Evolutionary conservation across 2,113 vertebrate genomes (phyloP), one percentile per base, ranked within the genome.

Genomic region (Glaucomys volans): DNA sequence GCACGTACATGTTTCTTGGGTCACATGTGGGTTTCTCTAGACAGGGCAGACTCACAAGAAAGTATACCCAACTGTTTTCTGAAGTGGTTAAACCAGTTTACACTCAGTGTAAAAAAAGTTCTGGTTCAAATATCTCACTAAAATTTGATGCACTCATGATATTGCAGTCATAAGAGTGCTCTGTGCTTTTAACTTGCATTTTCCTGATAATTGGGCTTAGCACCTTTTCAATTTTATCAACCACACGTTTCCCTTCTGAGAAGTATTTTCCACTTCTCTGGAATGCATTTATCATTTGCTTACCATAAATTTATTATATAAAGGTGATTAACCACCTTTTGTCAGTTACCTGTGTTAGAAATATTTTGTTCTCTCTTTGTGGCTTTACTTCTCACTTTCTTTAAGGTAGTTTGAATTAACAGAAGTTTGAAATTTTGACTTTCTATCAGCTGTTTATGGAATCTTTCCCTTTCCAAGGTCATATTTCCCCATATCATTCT

Each of bases 391-490:
- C 67, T 82, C 20, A 67, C 16, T 92, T 72, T 59, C 24, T 28
- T 47, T 75, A 74, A 75, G 50, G 26, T 28, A 83, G 14, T 92
- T 47, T 44, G 74, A 18, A 89, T 59, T n/a, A 93, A 89, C 8
- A 84, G 10, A 93, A 44, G 42, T 44, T 95, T 72, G 8, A 28
- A 71, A 89, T 69, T 93, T 72, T 88, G 83, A 69, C 35, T 57
- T 84, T 67, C 40, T 71, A 13, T 79, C 42, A 71, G 5, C 18
- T 71, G 2, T 89, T 64, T 89, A 59, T 40, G 75, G 30, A 89
- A 75, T 35, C 26, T 50, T 85, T 44, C 32, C 37, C 37, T 87
- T 87, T 82, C 26, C 7, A 75, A 82, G 32, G 57, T 67, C 84
- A n/a, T 42, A 66, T 20, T 62, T 84, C 76, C 72, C 62, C 67